These are phyloP conservation scores for Spilosoma lubricipeda DNA, from an alignment of 2,888 invertebrate species.

Conservation along the genomic window DNA sequence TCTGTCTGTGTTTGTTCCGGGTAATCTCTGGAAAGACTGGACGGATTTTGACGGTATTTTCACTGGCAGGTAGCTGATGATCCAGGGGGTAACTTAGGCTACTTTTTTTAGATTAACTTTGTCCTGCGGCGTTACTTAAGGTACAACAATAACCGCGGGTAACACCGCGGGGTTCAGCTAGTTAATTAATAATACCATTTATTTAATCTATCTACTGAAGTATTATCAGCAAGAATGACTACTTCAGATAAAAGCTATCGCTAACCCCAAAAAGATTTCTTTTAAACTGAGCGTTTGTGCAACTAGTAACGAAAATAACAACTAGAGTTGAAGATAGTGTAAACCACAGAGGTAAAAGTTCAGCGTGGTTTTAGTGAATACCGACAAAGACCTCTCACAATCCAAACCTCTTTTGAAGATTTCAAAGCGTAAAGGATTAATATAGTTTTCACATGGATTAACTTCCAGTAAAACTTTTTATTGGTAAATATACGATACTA, in stretches of 20 bases:
- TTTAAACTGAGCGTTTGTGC: not conserved
- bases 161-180: no score
- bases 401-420: not conserved
- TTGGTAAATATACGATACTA: not conserved
- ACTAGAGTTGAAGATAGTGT: not conserved
- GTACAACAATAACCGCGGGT: no score
- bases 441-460: not conserved
- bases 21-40: no score
- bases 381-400: not conserved
- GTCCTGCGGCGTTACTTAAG: no score
- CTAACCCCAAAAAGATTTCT: not conserved
- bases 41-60: no score
- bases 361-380: not conserved
- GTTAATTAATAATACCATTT: not conserved
- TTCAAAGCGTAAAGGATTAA: not conserved
- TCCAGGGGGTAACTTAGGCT: no score
- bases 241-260: not conserved
- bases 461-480: not conserved
- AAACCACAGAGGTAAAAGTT: not conserved
- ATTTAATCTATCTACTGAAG: not conserved
- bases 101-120: no score
- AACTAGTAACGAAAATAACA: not conserved
- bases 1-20: no score
- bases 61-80: no score
- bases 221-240: not conserved